Evolutionary conservation across 1,140 invertebrate genomes (phyloP).

Genomic region (Capitella teleta): DNA sequence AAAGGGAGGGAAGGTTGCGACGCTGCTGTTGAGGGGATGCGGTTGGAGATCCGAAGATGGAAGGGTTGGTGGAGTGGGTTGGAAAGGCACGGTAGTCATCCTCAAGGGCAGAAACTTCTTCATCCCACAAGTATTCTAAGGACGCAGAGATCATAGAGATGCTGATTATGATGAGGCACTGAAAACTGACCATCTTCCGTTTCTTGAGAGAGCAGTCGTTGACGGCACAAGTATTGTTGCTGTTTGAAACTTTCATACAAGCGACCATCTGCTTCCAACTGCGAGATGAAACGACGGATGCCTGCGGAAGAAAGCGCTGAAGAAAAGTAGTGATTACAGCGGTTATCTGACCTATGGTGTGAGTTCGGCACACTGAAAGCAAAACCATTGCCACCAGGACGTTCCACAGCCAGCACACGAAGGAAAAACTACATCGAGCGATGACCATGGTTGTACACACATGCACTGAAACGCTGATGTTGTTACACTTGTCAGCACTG

Average conservation of each 20-base stretch:
- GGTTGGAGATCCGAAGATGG: no score
- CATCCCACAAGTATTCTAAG: no score
- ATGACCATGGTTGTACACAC: slow-evolving; percentile 36
- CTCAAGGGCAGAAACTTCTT: no score
- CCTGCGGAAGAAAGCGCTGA: slow-evolving; percentile 15
- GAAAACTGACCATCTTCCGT: no score
- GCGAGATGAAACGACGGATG: slow-evolving; percentile 31
- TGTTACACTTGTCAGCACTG: slow-evolving; percentile 20
- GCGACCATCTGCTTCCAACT: slow-evolving; percentile 31
- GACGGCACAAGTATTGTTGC: no score
- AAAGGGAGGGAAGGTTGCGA: no score
- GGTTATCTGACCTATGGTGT: slow-evolving; percentile 39
- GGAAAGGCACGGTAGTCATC: no score
- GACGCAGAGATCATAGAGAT: no score
- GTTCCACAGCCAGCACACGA: slow-evolving; percentile 39
- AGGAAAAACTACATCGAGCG: slow-evolving; percentile 29
- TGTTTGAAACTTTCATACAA: slow-evolving; percentile 19
- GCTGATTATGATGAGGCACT: no score
- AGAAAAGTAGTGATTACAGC: neutral
- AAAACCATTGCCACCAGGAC: slow-evolving; percentile 38
- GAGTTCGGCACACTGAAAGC: slow-evolving; percentile 42
- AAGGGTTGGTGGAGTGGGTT: no score
- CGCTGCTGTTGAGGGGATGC: no score
- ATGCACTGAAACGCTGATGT: slow-evolving; percentile 21
- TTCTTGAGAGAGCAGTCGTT: no score